Evolutionary conservation across 1,140 invertebrate species (phyloP).

Genomic region (Trissolcus basalis): DNA sequence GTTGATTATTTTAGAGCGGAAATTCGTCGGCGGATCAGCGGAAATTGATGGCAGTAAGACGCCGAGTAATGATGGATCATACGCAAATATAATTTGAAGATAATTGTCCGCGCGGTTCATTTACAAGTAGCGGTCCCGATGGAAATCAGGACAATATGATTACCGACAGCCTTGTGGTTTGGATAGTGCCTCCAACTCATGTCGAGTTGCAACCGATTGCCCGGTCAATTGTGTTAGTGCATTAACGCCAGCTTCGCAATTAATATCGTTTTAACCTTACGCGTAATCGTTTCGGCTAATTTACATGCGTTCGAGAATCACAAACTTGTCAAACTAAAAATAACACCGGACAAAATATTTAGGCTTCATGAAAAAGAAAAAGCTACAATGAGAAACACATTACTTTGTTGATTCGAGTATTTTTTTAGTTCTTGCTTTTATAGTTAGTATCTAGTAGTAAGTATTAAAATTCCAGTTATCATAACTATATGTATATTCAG

Average conservation of each 20-base stretch:
- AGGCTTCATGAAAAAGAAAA: too few species aligned
- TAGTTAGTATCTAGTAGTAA: too few species aligned
- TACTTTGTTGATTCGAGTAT: too few species aligned
- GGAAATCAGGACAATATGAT: slow-evolving; percentile 59
- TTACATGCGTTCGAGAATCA: neutral
- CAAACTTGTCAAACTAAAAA: too few species aligned
- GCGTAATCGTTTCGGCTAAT: slow-evolving; percentile 27
- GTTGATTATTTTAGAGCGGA: slow-evolving; percentile 1
- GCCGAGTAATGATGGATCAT: slow-evolving; percentile 30
- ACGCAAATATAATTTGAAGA: slow-evolving; percentile 40
- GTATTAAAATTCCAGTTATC: too few species aligned
- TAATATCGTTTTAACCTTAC: slow-evolving; percentile 40
- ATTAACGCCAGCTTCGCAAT: slow-evolving; percentile 52
- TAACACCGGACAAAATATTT: too few species aligned
- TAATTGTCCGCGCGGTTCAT: slow-evolving; percentile 50
- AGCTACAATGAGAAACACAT: too few species aligned
- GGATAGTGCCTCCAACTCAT: slow-evolving; percentile 40
- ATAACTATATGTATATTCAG: too few species aligned
- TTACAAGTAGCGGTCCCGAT: slow-evolving; percentile 54
- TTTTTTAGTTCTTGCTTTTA: too few species aligned
- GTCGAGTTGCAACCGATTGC: slow-evolving; percentile 50
- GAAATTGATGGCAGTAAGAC: slow-evolving; percentile 7
- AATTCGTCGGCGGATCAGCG: neutral
- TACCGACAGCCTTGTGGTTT: slow-evolving; percentile 48
- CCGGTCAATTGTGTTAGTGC: slow-evolving; percentile 50